Base-by-base conservation (phyloP, 2,797 vertebrate species). In the Tragopan temminckii region DNA sequence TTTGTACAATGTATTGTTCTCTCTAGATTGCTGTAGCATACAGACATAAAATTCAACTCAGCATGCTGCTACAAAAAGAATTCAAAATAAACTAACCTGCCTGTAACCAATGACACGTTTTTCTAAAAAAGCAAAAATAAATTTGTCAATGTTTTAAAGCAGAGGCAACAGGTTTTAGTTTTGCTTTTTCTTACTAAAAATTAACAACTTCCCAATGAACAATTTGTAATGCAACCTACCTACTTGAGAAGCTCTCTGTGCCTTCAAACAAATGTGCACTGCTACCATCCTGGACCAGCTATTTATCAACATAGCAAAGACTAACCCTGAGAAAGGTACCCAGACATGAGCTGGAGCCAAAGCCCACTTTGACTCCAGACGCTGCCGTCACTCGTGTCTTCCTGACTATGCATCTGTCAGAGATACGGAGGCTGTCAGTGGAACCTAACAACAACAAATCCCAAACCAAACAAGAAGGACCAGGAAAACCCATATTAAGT, bases 381-480 rank as follows among this genome's bases (percentile, higher is more conserved):
- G 9, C 24, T 79, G 94, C 93, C 92, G 80, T 97, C 95, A 97
- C 88, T 85, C 67, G 33, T 12, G 4, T 90, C 96, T 97, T 94
- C 84, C 93, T 82, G 92, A 94, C 82, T 90, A 94, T 80, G 27
- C 96, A 95, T 98, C 94, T 63, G 74, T 66, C 94, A 84, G 82
- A 62, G 48, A 91, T 61, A 81, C 42, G 31, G 84, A 94, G 91
- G 95, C 95, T 72, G 83, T 46, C 78, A 23, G 58, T 52, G 93
- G 62, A 83, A 90, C 93, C 85, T 94, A 55, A 55, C 53, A 93
- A 95, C 94, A 89, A 86, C 87, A 96, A 97, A 96, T 79, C 93
- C 92, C 96, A 93, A 97, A 91, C 59, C 85, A 98, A 98, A 96
- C 80, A 88, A 98, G 97, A 48, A 98, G 96, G 95, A 75, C 92